Base-by-base conservation (phyloP, 2,797 vertebrate genomes). In the Liasis olivaceus region DNA sequence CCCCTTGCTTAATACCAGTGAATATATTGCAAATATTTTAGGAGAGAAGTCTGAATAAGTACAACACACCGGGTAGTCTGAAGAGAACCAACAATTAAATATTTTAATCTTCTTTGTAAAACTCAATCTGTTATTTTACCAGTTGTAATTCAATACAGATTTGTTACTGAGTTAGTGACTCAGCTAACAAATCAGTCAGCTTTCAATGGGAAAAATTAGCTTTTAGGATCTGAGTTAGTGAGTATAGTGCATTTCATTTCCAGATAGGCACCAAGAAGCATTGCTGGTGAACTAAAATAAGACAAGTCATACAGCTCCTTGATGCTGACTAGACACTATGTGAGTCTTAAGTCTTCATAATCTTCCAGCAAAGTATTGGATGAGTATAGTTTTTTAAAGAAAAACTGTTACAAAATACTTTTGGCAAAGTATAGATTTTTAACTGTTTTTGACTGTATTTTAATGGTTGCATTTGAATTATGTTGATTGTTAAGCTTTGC, bases 311-410 rank as follows among this genome's bases (percentile, higher is more conserved):
- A 93, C 92, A 94, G 69, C 85, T 63, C 36, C 1, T 2, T 26
- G 85, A 92, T 95, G 90, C 94, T 92, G 64, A 64, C 95, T 95
- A 91, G 92, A 93, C 95, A 95, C 85, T 93, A 94, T 94, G 89
- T 94, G 59, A 9, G 93, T 81, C 91, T 96, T 96, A 96, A 95
- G 66, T 36, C 87, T 91, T 87, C 12, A 17, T 64, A 81, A 77
- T n/a, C 92, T 95, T 72, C 14, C 66, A 36, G 14, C 28, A 22
- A 60, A 60, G 15, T 60, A 69, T 69, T 69, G 2, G 66, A 31
- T 31, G n/a, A 36, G 31, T 69, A 69, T 69, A 31, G 66, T 0
- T 31, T 31, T 7, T 36, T 42, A 42, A 42, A 42, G 42, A 42
- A 42, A 42, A 42, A 42, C 42, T 3, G 42, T 42, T 42, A 42